Percentiles rank a stretch among this genome's conserved stretches.
Conservation (phyloP, 1,140 invertebrate species). For the Rhyzopertha dominica region DNA sequence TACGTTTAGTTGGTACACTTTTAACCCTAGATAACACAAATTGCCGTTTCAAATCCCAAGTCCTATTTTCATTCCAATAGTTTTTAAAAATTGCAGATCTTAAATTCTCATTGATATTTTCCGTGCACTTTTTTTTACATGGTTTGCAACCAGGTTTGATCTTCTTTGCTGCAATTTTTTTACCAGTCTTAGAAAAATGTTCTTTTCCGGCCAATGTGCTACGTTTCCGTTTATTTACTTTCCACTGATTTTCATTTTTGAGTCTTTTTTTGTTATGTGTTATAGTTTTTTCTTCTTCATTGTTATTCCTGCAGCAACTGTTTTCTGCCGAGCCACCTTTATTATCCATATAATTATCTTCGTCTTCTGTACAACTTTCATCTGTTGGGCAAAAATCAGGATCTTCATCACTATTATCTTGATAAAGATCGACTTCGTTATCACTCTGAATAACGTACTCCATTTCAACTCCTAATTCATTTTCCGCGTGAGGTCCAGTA, state of each 20-base stretch:
- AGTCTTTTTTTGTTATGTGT: slow-evolving; percentile 3
- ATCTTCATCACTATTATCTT: slow-evolving; percentile 2
- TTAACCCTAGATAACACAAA: slow-evolving; percentile 1
- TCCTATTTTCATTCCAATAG: slow-evolving; percentile 3
- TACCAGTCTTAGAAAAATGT: neutral
- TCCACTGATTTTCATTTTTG: neutral
- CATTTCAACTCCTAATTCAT: slow-evolving; percentile 1
- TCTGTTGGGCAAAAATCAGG: neutral
- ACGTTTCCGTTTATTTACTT: neutral
- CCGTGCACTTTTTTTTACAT: slow-evolving; percentile 1
- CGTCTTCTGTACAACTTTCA: no score
- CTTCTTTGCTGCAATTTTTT: slow-evolving; percentile 3
- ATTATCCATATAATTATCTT: neutral
- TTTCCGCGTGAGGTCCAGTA: no score
- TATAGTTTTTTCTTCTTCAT: slow-evolving; percentile 3
- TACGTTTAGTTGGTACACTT: slow-evolving; percentile 2
- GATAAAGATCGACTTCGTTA: neutral
- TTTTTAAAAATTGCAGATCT: neutral
- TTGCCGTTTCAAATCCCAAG: slow-evolving; percentile 3
- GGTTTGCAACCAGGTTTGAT: neutral
- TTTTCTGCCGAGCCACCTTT: neutral
- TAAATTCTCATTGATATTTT: slow-evolving; percentile 1
- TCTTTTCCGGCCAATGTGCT: neutral
- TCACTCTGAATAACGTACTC: neutral
- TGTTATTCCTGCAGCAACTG: neutral